These are phyloP conservation scores for Coreoperca whiteheadi DNA, from an alignment of 2,113 vertebrate species.

Conservation along the genomic window DNA sequence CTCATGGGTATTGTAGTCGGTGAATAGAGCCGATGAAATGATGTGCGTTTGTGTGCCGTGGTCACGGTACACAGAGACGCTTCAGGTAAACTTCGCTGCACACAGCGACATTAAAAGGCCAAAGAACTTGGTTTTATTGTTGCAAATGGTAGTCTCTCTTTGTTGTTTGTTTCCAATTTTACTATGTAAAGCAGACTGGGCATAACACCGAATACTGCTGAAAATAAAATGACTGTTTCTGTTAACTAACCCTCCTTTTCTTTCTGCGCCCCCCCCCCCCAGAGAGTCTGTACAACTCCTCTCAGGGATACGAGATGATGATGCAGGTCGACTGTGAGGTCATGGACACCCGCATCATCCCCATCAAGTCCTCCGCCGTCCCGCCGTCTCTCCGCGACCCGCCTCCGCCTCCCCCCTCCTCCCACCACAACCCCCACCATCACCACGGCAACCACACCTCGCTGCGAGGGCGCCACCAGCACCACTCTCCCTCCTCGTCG, in stretches of 20 bases:
- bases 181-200: no score
- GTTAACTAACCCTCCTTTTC: no score
- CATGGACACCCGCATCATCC: slow-evolving; percentile 94
- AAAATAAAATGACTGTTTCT: no score
- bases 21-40: no score
- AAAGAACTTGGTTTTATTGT: no score
- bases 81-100: no score
- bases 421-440: slow-evolving; percentile 69
- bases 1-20: no score
- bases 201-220: no score
- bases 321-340: slow-evolving; percentile 97
- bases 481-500: slow-evolving; percentile 33
- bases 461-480: slow-evolving; percentile 74
- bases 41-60: neutral
- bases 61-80: neutral
- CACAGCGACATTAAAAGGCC: no score
- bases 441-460: slow-evolving; percentile 85
- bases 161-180: no score
- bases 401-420: slow-evolving; percentile 60
- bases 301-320: slow-evolving; percentile 92
- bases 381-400: slow-evolving; percentile 89
- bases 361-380: slow-evolving; percentile 93
- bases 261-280: no score
- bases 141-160: no score
- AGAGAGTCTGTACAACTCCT: slow-evolving; percentile 89